Base-by-base conservation (phyloP, 2,113 vertebrate species). In the Xiphorhynchus elegans region DNA sequence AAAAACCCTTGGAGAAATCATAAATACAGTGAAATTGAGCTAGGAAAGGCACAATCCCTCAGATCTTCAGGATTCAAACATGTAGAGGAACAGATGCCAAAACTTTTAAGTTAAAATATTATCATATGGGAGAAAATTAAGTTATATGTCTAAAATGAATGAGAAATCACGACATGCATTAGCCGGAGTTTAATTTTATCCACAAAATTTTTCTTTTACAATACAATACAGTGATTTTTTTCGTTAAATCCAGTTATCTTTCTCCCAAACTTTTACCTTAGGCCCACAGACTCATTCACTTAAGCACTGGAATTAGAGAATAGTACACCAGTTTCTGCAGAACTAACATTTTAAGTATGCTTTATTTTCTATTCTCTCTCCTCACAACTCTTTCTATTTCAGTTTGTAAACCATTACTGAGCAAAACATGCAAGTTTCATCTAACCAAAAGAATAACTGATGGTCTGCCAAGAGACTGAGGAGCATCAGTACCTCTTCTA, bases 381-480 rank as follows among this genome's bases (percentile, higher is more conserved):
- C 14, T 84, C 66, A 79, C 3, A 20, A 19, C 63, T n/a, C 60
- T 63, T 49, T 42, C 23, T 14, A 16, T 74, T 89, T 82, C 40
- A n/a, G 35, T 82, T 64, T 85, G 35, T 49, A 87, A 95, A 72
- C 40, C 53, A 24, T 42, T 68, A 72, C n/a, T 42, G 66, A 90
- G 49, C 5, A 19, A 74, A 81, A 82, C 13, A 60, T 17, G 29
- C 9, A 59, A 42, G 58, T 55, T 80, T 63, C 6, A 4, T 26
- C n/a, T 76, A 53, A 66, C 17, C 17, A 47, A 59, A 86, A 81
- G 39, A 83, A 25, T 59, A 60, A 33, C 37, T 40, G 33, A 74
- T 9, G 23, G 60, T 40, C 59, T 80, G 40, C 18, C 67, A 56
- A 39, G 74, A 93, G 42, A 42, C 25, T 46, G 29, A 77, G 18